Evolutionary conservation across 2,797 vertebrate species (phyloP).

Genomic region (Enteromius fasciolatus): DNA sequence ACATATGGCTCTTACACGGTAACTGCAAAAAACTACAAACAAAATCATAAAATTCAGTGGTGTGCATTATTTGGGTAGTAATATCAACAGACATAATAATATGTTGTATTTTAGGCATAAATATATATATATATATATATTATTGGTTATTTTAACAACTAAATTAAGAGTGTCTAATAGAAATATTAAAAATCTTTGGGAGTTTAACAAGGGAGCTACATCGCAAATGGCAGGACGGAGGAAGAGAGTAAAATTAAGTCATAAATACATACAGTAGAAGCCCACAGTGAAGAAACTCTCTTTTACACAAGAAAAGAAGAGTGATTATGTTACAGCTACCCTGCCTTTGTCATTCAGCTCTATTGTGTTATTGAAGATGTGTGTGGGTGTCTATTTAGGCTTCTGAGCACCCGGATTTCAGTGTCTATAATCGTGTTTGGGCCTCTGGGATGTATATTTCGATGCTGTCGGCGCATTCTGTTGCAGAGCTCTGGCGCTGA

Average conservation of each 20-base stretch:
- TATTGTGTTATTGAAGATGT: conserved; percentile 37
- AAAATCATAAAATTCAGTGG: neutral
- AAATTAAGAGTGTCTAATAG: conserved; percentile 24
- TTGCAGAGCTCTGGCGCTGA: conserved; percentile 95
- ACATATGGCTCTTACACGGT: conserved; percentile 43
- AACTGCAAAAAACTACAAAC: conserved; percentile 15
- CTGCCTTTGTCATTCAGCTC: conserved; percentile 47
- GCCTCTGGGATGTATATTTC: conserved; percentile 99
- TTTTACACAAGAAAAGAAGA: conserved; percentile 35
- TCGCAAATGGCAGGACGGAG: conserved; percentile 19
- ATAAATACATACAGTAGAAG: conserved; percentile 29
- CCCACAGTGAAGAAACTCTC: conserved; percentile 48
- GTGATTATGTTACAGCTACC: conserved; percentile 50
- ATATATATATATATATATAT: conserved; percentile 19
- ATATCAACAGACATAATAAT: conserved; percentile 5
- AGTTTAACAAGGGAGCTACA: conserved; percentile 46
- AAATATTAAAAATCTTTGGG: conserved; percentile 47
- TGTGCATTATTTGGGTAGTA: conserved; percentile 40
- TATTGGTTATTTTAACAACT: conserved; percentile 11
- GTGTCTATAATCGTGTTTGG: conserved; percentile 81
- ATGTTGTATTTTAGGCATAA: neutral
- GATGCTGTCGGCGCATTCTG: conserved; percentile 97
- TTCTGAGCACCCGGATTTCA: conserved; percentile 22
- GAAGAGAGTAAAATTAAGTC: conserved; percentile 21
- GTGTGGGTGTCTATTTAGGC: conserved; percentile 30